Evolutionary conservation across 2,113 vertebrate genomes (phyloP).

Genomic region (Malurus alboscapulatus): DNA sequence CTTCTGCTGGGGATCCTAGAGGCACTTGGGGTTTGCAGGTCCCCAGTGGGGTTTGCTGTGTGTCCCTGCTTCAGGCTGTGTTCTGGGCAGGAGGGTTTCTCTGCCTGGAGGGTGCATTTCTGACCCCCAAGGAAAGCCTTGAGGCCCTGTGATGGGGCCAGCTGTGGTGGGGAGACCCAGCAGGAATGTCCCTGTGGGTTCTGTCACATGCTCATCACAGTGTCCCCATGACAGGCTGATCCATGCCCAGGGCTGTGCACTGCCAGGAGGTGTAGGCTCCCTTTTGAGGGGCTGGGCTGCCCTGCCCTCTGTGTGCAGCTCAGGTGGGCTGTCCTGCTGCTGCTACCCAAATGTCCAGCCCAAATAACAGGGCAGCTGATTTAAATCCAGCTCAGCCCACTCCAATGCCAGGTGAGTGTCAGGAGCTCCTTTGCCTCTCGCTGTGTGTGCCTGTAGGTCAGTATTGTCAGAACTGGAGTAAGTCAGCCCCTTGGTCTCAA

Average conservation of each 20-base stretch:
- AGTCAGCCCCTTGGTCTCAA: not conserved
- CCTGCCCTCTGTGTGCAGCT: not conserved
- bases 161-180: not conserved
- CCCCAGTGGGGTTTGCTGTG: not conserved
- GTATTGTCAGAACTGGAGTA: not conserved
- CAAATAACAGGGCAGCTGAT: not conserved
- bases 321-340: not conserved
- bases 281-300: not conserved
- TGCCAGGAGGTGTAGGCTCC: not conserved
- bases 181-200: not conserved
- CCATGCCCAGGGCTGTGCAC: not conserved
- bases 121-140: not conserved
- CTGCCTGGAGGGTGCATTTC: not conserved
- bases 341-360: not conserved
- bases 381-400: not conserved
- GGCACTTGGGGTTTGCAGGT: not conserved
- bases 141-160: not conserved
- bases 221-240: fast-evolving
- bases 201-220: fast-evolving
- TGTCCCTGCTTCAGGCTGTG: not conserved
- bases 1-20: not conserved
- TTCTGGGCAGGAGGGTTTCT: not conserved
- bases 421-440: not conserved
- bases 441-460: not conserved
- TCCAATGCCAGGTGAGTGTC: not conserved